phyloP scores from a whole-genome alignment of 2,113 vertebrate species.

The Nycticryphes semicollaris region DNA sequence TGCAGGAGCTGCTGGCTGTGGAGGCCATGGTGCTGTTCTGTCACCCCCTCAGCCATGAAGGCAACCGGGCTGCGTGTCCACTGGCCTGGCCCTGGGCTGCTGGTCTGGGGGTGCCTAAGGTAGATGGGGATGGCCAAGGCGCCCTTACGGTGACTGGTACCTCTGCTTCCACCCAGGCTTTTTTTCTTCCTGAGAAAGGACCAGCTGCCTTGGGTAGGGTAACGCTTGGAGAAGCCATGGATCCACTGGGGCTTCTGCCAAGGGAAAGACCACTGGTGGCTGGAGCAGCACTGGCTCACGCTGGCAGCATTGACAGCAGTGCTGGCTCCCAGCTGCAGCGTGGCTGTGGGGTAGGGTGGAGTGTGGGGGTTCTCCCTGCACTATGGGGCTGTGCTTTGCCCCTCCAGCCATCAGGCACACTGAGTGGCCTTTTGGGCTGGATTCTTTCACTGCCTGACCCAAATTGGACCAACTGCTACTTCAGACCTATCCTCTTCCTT shows the following conservation, averaged over 20 bases:
- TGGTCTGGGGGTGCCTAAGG: neutral
- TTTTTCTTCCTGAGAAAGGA: neutral
- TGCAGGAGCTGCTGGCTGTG: neutral
- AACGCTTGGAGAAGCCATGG: neutral
- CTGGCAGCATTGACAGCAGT: neutral
- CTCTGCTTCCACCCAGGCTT: neutral
- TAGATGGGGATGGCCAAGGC: neutral
- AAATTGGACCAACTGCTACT: slow-evolving; percentile 65
- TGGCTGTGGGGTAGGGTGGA: rapidly evolving
- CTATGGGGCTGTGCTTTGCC: rapidly evolving
- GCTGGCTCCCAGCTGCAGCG: rapidly evolving
- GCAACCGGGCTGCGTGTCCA: neutral
- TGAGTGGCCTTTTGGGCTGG: slow-evolving; percentile 1
- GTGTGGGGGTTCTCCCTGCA: neutral
- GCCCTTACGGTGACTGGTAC: neutral
- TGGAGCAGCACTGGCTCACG: rapidly evolving
- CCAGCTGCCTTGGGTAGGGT: neutral
- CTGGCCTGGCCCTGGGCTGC: neutral
- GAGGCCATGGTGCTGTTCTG: neutral
- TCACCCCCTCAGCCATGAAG: neutral
- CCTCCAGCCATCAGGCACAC: neutral
- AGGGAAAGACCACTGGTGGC: neutral
- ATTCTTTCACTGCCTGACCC: slow-evolving; percentile 60
- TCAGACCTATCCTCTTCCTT: slow-evolving; percentile 59
- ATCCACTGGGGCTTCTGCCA: rapidly evolving